Conservation (phyloP, 2,797 vertebrate genomes). For the Coreius guichenoti region DNA sequence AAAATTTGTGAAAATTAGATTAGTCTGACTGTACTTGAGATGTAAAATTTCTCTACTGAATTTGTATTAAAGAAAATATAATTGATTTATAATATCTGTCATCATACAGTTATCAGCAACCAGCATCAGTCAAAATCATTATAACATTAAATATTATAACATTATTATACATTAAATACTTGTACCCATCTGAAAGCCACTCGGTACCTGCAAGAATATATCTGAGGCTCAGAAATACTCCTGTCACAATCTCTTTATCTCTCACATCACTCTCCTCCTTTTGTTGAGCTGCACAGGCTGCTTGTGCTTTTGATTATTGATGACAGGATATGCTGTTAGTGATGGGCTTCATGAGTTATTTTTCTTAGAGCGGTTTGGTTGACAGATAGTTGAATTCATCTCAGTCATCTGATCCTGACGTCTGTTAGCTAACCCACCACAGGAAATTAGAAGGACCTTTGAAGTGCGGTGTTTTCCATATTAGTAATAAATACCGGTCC, state of each 20-base stretch:
- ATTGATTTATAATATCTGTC: not conserved
- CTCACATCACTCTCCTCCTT: conserved; percentile 20
- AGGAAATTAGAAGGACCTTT: conserved; percentile 77
- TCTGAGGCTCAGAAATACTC: not conserved
- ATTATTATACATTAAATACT: not conserved
- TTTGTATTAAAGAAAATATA: not conserved
- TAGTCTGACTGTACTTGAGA: not conserved
- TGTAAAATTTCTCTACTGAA: not conserved
- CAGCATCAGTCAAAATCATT: not conserved
- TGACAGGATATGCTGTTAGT: conserved; percentile 51
- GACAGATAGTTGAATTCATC: conserved; percentile 70
- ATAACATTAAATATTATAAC: too few species aligned
- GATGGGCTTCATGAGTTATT: conserved; percentile 56
- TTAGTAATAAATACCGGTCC: conserved; percentile 80
- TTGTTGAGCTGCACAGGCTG: conserved; percentile 11
- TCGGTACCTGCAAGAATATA: not conserved
- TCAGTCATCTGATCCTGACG: conserved; percentile 73
- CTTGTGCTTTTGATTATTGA: conserved; percentile 48
- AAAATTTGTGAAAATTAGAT: not conserved
- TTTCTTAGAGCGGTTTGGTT: conserved; percentile 64
- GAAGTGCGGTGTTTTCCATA: conserved; percentile 76
- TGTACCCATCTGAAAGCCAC: not conserved
- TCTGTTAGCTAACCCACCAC: conserved; percentile 68
- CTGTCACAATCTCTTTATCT: not conserved
- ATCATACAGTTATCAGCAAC: not conserved